Conservation (phyloP, 2,113 vertebrate species). For the Anseranas semipalmata region DNA sequence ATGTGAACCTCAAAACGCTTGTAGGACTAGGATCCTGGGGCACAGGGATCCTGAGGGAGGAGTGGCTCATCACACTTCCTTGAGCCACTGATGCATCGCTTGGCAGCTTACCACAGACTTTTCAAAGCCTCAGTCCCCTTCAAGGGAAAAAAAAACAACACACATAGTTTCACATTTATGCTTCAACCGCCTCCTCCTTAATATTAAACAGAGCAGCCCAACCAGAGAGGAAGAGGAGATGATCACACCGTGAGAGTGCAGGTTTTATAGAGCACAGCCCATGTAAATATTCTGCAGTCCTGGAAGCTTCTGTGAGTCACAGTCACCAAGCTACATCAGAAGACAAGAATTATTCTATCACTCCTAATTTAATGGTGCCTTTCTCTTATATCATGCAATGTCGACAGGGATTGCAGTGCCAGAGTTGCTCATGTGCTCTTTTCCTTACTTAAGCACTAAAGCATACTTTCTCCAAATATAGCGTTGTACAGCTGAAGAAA, state of each 20-base stretch:
- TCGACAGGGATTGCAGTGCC: neutral
- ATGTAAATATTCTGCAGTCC: neutral
- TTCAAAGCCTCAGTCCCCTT: neutral
- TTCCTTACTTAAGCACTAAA: neutral
- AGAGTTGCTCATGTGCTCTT: neutral
- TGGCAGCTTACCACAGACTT: neutral
- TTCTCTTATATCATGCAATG: neutral
- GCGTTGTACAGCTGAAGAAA: neutral
- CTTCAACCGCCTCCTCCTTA: neutral
- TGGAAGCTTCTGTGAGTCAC: neutral
- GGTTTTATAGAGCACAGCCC: neutral
- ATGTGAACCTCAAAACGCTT: neutral
- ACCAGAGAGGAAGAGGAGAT: neutral
- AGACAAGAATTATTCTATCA: neutral
- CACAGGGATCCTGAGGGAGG: neutral
- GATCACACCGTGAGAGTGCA: neutral
- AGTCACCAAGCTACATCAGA: neutral
- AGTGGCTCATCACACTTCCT: neutral
- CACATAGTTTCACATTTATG: neutral
- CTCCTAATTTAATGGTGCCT: neutral
- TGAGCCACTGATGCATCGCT: neutral
- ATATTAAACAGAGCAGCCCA: neutral
- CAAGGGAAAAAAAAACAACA: neutral
- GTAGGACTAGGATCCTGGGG: neutral
- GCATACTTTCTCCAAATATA: neutral